Evolutionary conservation across 2,888 invertebrate genomes (phyloP), one percentile per base, ranked within the genome.

Genomic region (Scaptomyza polygonia): DNA sequence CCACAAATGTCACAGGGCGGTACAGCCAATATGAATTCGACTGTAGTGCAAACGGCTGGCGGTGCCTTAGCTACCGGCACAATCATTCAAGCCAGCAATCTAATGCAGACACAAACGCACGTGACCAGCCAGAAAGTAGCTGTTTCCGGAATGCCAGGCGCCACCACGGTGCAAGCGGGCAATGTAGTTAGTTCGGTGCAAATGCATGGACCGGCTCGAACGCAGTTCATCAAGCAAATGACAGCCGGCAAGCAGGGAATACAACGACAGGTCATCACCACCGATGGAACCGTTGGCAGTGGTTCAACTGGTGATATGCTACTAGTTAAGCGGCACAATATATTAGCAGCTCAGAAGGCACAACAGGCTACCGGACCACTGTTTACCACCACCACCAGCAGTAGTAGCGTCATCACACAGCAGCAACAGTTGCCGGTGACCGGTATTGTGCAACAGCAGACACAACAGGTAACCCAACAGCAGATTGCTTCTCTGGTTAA

Each of bases 261-360:
- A 2, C 89, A 92, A 1, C 91, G 93, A 0, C 92, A 93, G 49
- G 92, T 94, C 36, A 92, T 94, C 25, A 51, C 76, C 8, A 83
- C 86, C 1, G 84, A 84, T 64, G 93, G 93, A 0, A 94, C 94
- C 42, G 77, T 94, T 39, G 69, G 63, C 9, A 94, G 94, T 79
- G 93, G 64, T 0, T 48, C 66, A 0, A 42, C 84, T 0, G 79
- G 73, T 1, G 94, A 95, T 79, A 93, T 95, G 92, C 61, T 94
- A 4, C 78, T 94, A 47, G 91, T 94, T 1, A 94, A 94, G 75
- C 92, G 94, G 4, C 93, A 93, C 61, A 89, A 92, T 14, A 89
- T 91, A 32, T 57, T 89, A 34, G 84, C 89, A 1, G 89, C 89
- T 29, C 92, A 89, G 59, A 92, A 92, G 65, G 90, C 91, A 0